Base-by-base conservation (phyloP, 2,888 invertebrate species). In the Caenorhabditis sinica region DNA sequence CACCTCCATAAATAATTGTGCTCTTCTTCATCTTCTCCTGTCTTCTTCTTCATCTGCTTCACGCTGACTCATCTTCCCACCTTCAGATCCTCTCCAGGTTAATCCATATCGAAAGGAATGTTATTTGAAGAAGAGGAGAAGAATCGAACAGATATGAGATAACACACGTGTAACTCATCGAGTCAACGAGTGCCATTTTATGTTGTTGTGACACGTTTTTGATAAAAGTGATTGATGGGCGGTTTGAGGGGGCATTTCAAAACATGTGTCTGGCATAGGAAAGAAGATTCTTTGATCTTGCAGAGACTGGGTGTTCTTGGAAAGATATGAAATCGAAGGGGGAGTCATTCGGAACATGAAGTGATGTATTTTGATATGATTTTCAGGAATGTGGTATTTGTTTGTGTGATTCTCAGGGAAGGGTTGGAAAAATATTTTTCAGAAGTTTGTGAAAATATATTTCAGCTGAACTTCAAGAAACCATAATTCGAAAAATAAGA, bases 1-100 rank as follows among this genome's bases (percentile, higher is more conserved):
- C 80, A 80, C 80, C 80, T 80, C 80, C 80, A 80, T 80, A 80
- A 80, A 80, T 80, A 80, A 80, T 80, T 80, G 80, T 66, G 80
- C 79, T 79, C 65, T 72, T 56, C 65, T 49, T 43, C 49, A 63
- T 51, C 51, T 58, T 72, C 63, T 2, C n/a, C 36, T 28, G 40
- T 61, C 65, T 45, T 75, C 49, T 51, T 23, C 66, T 61, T 25
- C 65, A 36, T 65, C 75, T 53, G 45, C 58, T 53, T 68, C 61
- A 65, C 61, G 71, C 61, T 80, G 80, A 80, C 80, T 80, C 80
- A 80, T 72, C 71, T 23, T 30, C 45, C 53, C 77, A 33, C 63
- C 73, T 66, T 65, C 75, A 51, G 40, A 13, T 40, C n/a, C n/a
- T n/a, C n/a, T 45, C 8, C 43, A 33, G 51, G 20, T 51, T 36